Percentiles rank a stretch among this genome's conserved stretches.
Evolutionary conservation across 2,113 vertebrate species (phyloP).

Genomic region (Eira barbara): DNA sequence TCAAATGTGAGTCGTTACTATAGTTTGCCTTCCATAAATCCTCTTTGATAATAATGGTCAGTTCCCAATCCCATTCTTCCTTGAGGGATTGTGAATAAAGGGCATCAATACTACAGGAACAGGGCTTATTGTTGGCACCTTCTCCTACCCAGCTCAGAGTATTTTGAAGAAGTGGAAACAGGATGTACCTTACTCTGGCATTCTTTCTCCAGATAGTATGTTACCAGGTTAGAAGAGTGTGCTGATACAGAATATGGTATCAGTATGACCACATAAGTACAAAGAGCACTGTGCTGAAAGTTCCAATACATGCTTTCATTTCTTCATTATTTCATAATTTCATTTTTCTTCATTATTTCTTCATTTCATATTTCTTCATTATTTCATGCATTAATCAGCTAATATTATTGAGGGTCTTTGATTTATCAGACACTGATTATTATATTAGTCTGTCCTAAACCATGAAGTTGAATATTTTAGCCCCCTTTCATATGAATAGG

Average conservation of each 20-base stretch:
- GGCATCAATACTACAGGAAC: background rate
- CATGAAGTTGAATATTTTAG: background rate
- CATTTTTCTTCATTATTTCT: background rate
- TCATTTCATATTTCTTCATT: background rate
- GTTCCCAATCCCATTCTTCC: conserved; percentile 17
- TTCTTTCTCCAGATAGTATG: background rate
- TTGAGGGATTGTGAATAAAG: background rate
- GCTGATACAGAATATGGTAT: background rate
- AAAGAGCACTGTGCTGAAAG: background rate
- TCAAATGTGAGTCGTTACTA: conserved; percentile 35
- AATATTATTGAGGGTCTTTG: background rate
- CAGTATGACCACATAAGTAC: background rate
- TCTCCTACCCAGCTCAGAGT: background rate
- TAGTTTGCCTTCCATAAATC: conserved; percentile 37
- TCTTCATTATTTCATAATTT: background rate
- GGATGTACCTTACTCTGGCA: background rate
- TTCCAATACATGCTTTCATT: background rate
- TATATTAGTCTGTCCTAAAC: background rate
- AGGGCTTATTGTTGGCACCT: background rate
- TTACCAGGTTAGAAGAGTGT: background rate
- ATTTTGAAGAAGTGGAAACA: background rate
- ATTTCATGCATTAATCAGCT: background rate
- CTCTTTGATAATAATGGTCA: conserved; percentile 40
- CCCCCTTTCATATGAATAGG: background rate
- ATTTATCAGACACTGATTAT: no score